Base-by-base conservation (phyloP, 2,888 invertebrate genomes). In the Ischnus inquisitorius region DNA sequence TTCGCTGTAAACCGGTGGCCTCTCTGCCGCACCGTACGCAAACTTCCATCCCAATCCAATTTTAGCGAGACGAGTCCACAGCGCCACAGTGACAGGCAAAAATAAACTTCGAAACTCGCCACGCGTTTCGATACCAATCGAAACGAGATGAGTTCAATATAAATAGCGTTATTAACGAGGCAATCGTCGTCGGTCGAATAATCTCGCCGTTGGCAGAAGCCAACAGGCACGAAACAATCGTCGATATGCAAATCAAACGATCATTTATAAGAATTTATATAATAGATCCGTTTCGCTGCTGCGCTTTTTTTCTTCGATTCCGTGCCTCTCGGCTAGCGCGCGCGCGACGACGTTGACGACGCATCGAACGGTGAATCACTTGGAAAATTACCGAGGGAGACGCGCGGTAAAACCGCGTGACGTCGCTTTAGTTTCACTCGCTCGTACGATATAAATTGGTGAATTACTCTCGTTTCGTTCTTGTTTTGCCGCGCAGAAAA, bases 51-150 rank as follows among this genome's bases (percentile, higher is more conserved):
- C 34, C 79, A 79, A 75, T 84, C 87, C 85, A 87, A 86, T 87
- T 87, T 87, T 87, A 86, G 87, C 64, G 16, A 28, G 19, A 16
- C 51, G 80, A 68, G 46, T 72, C 60, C 77, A 78, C 65, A 64
- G 78, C 72, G 60, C 84, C 34, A n/a, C n/a, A 83, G 83, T 87
- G 85, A 84, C 87, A 84, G 83, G 75, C 83, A 25, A 86, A 87
- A 87, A 87, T 87, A 87, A 34, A 84, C 84, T 87, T 25, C 57
- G 78, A 78, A 81, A 81, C 60, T 78, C 68, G 78, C 84, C 68
- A 78, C 81, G 71, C 69, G 80, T 74, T 74, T 81, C 74, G 76
- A 84, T 78, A 69, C 65, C 78, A 78, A 84, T 84, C 69, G 74
- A 81, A 79, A 78, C 69, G 72, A 28, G 41, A 48, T 46, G 46